Evolutionary conservation across 2,113 vertebrate species (phyloP), one percentile per base, ranked within the genome.

Genomic region (Columbina picui): DNA sequence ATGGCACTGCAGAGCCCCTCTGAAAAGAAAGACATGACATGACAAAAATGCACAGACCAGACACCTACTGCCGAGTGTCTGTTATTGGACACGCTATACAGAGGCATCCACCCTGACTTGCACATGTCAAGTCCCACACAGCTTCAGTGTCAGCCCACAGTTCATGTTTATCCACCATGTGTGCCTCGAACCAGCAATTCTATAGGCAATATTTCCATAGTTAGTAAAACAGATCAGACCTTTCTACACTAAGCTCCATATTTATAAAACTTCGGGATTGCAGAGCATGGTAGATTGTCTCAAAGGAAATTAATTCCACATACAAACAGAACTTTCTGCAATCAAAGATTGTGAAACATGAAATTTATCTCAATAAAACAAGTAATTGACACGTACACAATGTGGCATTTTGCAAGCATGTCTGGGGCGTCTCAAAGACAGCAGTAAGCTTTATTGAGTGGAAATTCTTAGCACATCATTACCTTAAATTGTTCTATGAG

Each of bases 401-500:
- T 2, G 22, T 1, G 1, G 69, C 61, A 75, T 67, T 84, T 61
- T 45, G 65, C 45, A 69, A 91, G 25, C 38, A 38, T 0, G 3
- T 45, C 36, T 49, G 22, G 15, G 26, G 22, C 0, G 0, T 39
- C 7, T 2, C 55, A 74, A 70, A 74, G 47, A 74, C n/a, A 81
- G 60, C 29, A 47, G 20, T 21, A 39, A 89, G 38, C 29, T 84
- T 71, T 81, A 68, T 0, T 20, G 52, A 70, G 38, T 30, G 52
- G 64, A 90, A 93, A 74, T 38, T 27, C 26, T 69, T 36, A 36
- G 56, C 36, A 61, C n/a, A 47, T 59, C 53, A 65, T 95, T 94
- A 98, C 98, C 98, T 98, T 98, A 85, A 98, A 98, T 68, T 98
- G 98, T 21, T 98, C 97, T 68, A 98, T 96, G n/a, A 98, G 95